Conservation (phyloP, 1,140 invertebrate species). For the Chelonus insularis region DNA sequence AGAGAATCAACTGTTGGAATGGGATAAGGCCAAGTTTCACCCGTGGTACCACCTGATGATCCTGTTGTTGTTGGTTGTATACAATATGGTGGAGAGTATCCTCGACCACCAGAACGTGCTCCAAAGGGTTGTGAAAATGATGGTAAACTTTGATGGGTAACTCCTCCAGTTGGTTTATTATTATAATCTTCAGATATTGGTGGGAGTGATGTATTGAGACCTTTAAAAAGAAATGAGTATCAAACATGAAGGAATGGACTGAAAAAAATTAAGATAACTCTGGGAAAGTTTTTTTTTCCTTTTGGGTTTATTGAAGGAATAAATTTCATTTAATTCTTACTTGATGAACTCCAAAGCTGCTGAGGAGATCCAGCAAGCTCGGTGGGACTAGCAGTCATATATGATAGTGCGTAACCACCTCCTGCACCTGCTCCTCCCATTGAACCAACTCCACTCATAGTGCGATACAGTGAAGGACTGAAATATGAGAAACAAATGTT, state of each 20-base stretch:
- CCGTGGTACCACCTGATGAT: constrained; percentile 1
- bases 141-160: constrained; percentile 46
- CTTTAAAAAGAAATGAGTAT: constrained; percentile 26
- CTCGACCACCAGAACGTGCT: constrained; percentile 36
- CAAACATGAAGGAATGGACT: no score
- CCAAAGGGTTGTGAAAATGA: constrained; percentile 50
- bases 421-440: constrained; percentile 34
- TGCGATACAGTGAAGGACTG: constrained; percentile 48
- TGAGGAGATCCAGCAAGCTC: constrained; percentile 42
- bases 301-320: background rate
- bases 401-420: constrained; percentile 39
- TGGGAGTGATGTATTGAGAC: constrained; percentile 31
- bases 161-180: constrained; percentile 40
- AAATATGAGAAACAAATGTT: constrained; percentile 30
- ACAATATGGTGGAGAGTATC: constrained; percentile 45
- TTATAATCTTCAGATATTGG: constrained; percentile 45
- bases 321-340: constrained; percentile 32
- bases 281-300: background rate
- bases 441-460: constrained; percentile 38
- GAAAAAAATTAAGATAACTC: no score
- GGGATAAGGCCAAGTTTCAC: constrained; percentile 41
- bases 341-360: constrained; percentile 45
- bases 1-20: constrained; percentile 34
- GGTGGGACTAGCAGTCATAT: constrained; percentile 41
- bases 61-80: constrained; percentile 34